phyloP scores from a whole-genome alignment of 2,113 vertebrate species.

The Sorex araneus region DNA sequence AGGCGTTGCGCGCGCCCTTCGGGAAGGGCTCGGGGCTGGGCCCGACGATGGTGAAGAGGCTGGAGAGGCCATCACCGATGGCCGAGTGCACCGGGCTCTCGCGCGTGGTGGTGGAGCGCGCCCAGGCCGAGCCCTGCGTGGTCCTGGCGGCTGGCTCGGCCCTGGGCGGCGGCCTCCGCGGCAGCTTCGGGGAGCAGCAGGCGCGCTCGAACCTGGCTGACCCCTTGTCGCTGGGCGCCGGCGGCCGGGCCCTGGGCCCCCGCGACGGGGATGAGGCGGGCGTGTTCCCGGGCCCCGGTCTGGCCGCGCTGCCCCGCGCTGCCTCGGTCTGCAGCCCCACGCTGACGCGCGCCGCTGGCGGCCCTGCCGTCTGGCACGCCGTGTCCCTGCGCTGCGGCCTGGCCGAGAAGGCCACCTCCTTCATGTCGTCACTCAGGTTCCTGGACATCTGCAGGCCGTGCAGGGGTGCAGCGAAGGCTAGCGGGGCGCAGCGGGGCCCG shows the following conservation, averaged over 20 bases:
- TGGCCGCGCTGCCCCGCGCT: slow-evolving; percentile 90
- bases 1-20: slow-evolving; percentile 94
- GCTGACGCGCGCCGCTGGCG: slow-evolving; percentile 83
- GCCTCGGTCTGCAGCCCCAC: slow-evolving; percentile 96
- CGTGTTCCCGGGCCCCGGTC: slow-evolving; percentile 91
- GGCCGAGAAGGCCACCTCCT: slow-evolving; percentile 97
- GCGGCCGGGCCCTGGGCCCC: slow-evolving; percentile 93
- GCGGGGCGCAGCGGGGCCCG: slow-evolving; percentile 91
- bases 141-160: slow-evolving; percentile 88
- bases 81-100: slow-evolving; percentile 99
- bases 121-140: slow-evolving; percentile 95
- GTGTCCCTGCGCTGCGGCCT: slow-evolving; percentile 92
- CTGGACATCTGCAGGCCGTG: slow-evolving; percentile 94
- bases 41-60: slow-evolving; percentile 99
- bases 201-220: slow-evolving; percentile 98
- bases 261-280: slow-evolving; percentile 97
- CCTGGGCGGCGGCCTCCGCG: slow-evolving; percentile 92
- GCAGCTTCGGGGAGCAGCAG: slow-evolving; percentile 98
- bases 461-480: slow-evolving; percentile 93
- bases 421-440: slow-evolving; percentile 99
- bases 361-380: slow-evolving; percentile 92
- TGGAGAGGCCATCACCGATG: slow-evolving; percentile 98
- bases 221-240: slow-evolving; percentile 94
- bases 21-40: slow-evolving; percentile 94
- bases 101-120: slow-evolving; percentile 97